Percentiles rank a stretch among this genome's conserved stretches.
Conservation (phyloP, 2,797 vertebrate genomes). For the Crotalus adamanteus region DNA sequence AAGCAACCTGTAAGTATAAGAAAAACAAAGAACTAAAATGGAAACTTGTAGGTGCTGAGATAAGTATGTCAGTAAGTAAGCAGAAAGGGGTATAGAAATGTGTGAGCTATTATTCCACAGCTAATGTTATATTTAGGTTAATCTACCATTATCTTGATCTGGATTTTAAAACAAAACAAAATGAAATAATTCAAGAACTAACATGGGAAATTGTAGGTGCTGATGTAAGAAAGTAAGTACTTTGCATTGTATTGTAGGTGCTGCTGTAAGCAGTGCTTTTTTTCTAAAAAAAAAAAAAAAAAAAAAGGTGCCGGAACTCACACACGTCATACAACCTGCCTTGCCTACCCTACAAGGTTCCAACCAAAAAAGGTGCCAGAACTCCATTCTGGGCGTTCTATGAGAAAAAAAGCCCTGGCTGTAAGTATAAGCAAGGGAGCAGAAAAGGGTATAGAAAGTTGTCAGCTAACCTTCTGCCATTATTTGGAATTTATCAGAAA, state of each 20-base stretch:
- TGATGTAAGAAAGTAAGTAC: neutral
- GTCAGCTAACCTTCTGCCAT: neutral
- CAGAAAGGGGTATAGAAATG: neutral
- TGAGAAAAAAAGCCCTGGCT: no score
- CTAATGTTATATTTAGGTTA: neutral
- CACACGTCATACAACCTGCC: no score
- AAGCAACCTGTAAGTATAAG: neutral
- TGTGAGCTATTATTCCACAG: neutral
- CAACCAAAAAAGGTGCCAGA: no score
- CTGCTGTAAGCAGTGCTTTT: neutral
- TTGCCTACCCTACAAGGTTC: no score
- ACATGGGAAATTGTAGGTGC: neutral
- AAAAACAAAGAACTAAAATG: neutral
- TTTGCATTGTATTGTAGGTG: neutral
- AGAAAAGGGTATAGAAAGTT: neutral
- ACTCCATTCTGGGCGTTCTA: no score
- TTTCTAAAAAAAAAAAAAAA: no score
- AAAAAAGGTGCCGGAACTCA: no score
- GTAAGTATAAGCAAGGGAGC: neutral
- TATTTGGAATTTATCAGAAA: neutral
- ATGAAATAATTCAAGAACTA: neutral
- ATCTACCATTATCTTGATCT: neutral
- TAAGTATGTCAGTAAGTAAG: neutral
- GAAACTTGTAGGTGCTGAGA: neutral
- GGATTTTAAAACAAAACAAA: neutral